These are phyloP conservation scores for Chaetura pelagica DNA, from an alignment of 2,113 vertebrate species.

Conservation along the genomic window DNA sequence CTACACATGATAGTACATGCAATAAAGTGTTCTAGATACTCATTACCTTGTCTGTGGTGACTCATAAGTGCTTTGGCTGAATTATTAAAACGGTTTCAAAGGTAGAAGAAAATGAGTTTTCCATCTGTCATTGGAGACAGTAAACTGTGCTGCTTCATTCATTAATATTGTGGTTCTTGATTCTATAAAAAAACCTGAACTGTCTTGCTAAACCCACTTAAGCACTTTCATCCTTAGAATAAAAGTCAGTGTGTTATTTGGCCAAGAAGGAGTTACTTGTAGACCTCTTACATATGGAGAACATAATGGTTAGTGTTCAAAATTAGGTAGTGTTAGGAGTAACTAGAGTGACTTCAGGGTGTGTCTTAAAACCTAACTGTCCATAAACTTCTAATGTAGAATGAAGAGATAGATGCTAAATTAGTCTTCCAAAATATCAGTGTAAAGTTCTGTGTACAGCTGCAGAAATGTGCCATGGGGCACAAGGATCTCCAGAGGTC, in stretches of 20 bases:
- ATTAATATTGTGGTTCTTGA: not conserved
- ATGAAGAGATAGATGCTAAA: not conserved
- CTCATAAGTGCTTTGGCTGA: not conserved
- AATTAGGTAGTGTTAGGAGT: not conserved
- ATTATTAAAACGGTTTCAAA: not conserved
- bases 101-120: not conserved
- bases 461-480: not conserved
- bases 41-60: not conserved
- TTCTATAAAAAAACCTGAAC: not conserved
- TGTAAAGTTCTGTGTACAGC: not conserved
- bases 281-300: not conserved
- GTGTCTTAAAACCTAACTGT: not conserved
- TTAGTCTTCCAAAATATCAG: not conserved
- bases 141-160: not conserved
- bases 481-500: no score
- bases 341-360: not conserved
- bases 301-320: not conserved
- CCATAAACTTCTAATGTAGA: not conserved
- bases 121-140: not conserved
- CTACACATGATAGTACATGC: not conserved
- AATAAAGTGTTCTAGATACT: not conserved
- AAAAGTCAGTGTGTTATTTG: not conserved
- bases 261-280: not conserved
- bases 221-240: not conserved
- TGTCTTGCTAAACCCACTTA: not conserved